Conservation (phyloP, 2,113 vertebrate species). For the Ahaetulla prasina region DNA sequence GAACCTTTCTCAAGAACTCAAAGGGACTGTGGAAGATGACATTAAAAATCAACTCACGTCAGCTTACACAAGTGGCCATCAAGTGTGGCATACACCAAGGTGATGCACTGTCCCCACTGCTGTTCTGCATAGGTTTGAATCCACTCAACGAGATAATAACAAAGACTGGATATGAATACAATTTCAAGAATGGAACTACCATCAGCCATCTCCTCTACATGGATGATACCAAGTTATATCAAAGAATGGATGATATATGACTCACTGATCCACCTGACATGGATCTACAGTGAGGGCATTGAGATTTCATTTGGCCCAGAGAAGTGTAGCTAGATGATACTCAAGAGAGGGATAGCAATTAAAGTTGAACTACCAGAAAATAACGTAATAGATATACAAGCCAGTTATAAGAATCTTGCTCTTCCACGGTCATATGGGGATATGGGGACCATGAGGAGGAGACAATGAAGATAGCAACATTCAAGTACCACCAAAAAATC, state of each 20-base stretch:
- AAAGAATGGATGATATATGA: neutral
- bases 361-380: neutral
- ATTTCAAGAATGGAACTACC: neutral
- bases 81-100: neutral
- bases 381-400: neutral
- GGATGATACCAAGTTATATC: neutral
- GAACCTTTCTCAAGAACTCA: neutral
- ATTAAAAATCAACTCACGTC: neutral
- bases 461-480: neutral
- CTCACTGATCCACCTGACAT: neutral
- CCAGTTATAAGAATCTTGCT: too few relatives aligned
- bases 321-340: neutral
- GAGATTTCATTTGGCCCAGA: neutral
- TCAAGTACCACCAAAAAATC: neutral
- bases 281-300: neutral
- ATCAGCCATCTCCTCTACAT: neutral
- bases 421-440: too few relatives aligned
- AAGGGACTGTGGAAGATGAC: neutral
- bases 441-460: too few relatives aligned
- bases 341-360: neutral
- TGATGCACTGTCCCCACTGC: neutral
- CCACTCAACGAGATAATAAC: neutral
- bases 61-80: neutral
- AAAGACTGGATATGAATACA: neutral
- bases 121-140: neutral